Percentiles rank a stretch among this genome's conserved stretches.
phyloP scores from a whole-genome alignment of 2,888 invertebrate genomes.

The Meteorus colon region DNA sequence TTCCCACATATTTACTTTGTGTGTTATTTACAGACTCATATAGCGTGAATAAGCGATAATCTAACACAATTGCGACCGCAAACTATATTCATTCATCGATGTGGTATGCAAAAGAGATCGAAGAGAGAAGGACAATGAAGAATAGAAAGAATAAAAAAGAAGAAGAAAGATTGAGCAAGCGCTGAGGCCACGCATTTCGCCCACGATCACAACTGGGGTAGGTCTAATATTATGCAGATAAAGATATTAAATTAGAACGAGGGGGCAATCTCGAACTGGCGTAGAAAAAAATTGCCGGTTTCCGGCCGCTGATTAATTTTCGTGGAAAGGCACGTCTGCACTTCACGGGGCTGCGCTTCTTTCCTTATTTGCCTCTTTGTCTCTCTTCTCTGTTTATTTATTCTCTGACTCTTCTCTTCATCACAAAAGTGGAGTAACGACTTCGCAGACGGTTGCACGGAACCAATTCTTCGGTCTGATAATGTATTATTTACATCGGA shows the following conservation, averaged over 20 bases:
- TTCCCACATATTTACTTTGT: not conserved
- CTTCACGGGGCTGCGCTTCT: slow-evolving; percentile 50
- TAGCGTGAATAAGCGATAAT: slow-evolving; percentile 2
- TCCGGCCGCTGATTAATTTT: slow-evolving; percentile 69
- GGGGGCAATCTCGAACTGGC: slow-evolving; percentile 51
- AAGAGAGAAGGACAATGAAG: not conserved
- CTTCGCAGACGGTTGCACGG: slow-evolving; percentile 51
- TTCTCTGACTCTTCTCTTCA: slow-evolving; percentile 22
- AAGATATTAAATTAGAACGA: slow-evolving; percentile 55
- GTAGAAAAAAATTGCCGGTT: slow-evolving; percentile 64
- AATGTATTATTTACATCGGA: slow-evolving; percentile 56
- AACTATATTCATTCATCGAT: not conserved
- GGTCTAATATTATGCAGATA: slow-evolving; percentile 57
- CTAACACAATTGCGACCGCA: not conserved
- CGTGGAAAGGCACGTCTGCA: slow-evolving; percentile 59
- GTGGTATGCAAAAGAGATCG: not conserved
- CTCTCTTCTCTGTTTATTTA: slow-evolving; percentile 22
- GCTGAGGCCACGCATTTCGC: slow-evolving; percentile 38
- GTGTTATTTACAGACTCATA: not conserved
- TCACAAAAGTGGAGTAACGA: slow-evolving; percentile 55
- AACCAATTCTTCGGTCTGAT: slow-evolving; percentile 59
- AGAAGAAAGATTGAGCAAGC: slow-evolving; percentile 1
- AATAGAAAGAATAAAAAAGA: slow-evolving; percentile 5
- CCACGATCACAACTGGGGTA: slow-evolving; percentile 30
- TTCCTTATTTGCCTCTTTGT: slow-evolving; percentile 30